Percentiles rank a stretch among this genome's conserved stretches.
Conservation (phyloP, 2,797 vertebrate species). For the Cryptoblepharus egeriae region DNA sequence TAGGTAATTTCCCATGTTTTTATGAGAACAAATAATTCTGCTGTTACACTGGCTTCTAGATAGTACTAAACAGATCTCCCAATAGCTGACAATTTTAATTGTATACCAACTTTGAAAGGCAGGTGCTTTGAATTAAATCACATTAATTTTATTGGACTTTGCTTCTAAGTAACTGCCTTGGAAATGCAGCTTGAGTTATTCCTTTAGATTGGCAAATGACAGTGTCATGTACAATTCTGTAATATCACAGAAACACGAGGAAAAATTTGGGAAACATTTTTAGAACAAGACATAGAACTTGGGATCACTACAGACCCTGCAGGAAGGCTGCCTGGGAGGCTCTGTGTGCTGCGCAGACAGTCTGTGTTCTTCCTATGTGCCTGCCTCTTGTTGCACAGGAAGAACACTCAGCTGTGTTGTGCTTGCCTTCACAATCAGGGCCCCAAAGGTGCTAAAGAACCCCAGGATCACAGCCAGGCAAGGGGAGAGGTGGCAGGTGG, state of each 20-base stretch:
- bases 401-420: no score
- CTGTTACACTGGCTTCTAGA: not conserved
- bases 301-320: no score
- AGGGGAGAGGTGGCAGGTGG: no score
- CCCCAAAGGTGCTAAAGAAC: no score
- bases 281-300: not conserved
- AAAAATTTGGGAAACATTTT: not conserved
- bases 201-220: not conserved
- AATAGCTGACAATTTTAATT: no score
- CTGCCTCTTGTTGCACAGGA: no score
- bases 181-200: not conserved
- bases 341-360: no score
- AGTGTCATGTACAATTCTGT: not conserved
- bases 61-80: not conserved
- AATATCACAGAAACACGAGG: not conserved
- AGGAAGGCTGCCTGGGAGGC: no score
- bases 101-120: no score
- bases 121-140: not conserved
- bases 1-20: slow-evolving; percentile 37
- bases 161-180: slow-evolving; percentile 11
- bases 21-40: slow-evolving; percentile 22
- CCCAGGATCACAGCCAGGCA: no score
- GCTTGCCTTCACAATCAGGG: no score
- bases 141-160: slow-evolving; percentile 22
- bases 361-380: no score